A percentile compares a stretch with the other conserved stretches of the same genome.
phyloP scores from a whole-genome alignment of 1,140 invertebrate species.

The Tribolium castaneum region DNA sequence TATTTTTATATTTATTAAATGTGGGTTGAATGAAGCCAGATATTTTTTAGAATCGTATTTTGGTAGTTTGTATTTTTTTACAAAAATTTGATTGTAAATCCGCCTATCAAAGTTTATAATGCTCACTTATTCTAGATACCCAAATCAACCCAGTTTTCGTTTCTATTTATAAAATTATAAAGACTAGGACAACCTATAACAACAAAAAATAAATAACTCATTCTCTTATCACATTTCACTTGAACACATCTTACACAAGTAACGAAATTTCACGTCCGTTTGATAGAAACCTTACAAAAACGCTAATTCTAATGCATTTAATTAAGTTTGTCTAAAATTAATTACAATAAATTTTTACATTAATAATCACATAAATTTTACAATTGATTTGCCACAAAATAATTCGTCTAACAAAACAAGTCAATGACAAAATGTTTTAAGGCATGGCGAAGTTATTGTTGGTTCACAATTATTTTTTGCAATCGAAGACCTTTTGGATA shows the following conservation, averaged over 20 bases:
- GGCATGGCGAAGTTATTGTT: too few relatives aligned
- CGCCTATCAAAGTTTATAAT: neutral
- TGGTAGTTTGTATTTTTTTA: neutral
- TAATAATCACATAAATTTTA: too few relatives aligned
- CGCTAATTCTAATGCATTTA: conserved; percentile 53
- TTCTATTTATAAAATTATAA: neutral
- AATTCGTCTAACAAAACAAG: too few relatives aligned
- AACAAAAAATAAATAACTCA: neutral
- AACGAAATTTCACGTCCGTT: conserved; percentile 16
- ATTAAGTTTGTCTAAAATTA: too few relatives aligned
- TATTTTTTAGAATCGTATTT: neutral
- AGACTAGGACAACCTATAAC: neutral
- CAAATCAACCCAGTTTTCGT: neutral
- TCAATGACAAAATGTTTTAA: too few relatives aligned
- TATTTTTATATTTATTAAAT: conserved; percentile 9
- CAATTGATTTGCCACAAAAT: too few relatives aligned
- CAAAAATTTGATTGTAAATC: neutral
- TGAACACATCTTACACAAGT: neutral
- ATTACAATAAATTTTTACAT: too few relatives aligned
- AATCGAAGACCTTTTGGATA: too few relatives aligned
- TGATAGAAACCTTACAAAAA: conserved; percentile 59
- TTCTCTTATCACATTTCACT: conserved; percentile 7
- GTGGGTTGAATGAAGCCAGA: neutral
- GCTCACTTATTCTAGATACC: neutral
- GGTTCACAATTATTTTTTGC: too few relatives aligned